These are phyloP conservation scores for Brachionus rubens DNA, from an alignment of 1,140 invertebrate species.

Conservation along the genomic window DNA sequence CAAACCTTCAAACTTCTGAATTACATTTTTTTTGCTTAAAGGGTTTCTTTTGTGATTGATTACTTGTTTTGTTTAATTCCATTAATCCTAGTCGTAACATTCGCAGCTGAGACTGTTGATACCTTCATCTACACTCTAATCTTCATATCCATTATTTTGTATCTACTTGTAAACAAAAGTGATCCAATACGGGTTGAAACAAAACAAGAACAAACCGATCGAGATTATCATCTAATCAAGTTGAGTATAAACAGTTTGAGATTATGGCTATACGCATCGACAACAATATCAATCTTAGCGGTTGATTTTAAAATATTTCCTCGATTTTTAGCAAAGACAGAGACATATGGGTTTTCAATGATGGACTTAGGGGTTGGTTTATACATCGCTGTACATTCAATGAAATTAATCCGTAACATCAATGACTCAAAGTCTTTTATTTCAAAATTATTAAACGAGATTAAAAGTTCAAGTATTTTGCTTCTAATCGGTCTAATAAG, in stretches of 20 bases:
- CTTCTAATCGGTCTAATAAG: slow-evolving; percentile 69
- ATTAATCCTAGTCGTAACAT: background rate
- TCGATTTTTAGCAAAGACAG: slow-evolving; percentile 60
- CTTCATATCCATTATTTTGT: background rate
- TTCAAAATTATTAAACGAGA: background rate
- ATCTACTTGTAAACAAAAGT: background rate
- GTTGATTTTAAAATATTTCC: slow-evolving; percentile 88
- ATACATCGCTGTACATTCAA: slow-evolving; percentile 19
- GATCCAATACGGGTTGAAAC: background rate
- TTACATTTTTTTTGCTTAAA: background rate
- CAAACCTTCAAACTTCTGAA: too few relatives aligned
- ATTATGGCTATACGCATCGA: slow-evolving; percentile 52
- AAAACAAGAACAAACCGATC: slow-evolving; percentile 8
- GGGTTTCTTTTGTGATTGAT: slow-evolving; percentile 15
- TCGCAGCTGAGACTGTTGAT: background rate
- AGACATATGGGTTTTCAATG: slow-evolving; percentile 15
- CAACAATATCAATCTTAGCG: slow-evolving; percentile 78
- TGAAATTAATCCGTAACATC: slow-evolving; percentile 30
- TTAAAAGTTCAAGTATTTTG: slow-evolving; percentile 49
- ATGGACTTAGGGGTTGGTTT: slow-evolving; percentile 45
- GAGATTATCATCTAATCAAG: background rate
- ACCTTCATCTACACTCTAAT: background rate
- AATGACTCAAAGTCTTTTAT: background rate
- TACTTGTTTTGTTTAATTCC: background rate
- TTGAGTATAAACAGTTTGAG: slow-evolving; percentile 27